These are phyloP conservation scores for Prolemur simus DNA, from an alignment of 2,113 vertebrate genomes.

Conservation along the genomic window DNA sequence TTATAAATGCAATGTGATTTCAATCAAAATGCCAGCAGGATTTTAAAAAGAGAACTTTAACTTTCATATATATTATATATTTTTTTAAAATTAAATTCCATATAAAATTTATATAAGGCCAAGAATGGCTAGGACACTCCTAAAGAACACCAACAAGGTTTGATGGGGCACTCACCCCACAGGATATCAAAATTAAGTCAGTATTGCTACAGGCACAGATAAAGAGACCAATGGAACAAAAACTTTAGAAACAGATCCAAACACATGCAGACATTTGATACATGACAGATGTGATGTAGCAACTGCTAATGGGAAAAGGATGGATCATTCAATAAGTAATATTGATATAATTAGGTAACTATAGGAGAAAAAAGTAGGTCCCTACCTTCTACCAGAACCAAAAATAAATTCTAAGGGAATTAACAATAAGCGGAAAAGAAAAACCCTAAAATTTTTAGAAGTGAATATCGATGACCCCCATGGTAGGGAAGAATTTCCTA, in stretches of 20 bases:
- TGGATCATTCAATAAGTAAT: not conserved
- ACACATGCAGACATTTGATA: not conserved
- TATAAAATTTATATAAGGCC: not conserved
- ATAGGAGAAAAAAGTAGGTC: not conserved
- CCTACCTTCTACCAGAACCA: not conserved
- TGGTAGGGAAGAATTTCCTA: not conserved
- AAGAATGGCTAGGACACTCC: not conserved
- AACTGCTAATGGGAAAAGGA: not conserved
- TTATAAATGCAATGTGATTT: slow-evolving; percentile 6
- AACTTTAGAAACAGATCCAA: not conserved
- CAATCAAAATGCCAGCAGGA: not conserved
- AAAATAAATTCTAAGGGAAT: not conserved
- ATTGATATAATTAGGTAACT: not conserved
- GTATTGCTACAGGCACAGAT: not conserved
- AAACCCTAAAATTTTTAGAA: not conserved
- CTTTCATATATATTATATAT: not conserved
- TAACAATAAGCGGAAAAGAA: not conserved
- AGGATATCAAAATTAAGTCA: not conserved
- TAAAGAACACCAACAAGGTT: not conserved
- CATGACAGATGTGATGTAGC: not conserved
- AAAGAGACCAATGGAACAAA: not conserved
- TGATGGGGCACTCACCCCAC: not conserved
- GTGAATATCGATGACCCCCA: not conserved
- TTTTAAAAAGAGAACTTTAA: not conserved
- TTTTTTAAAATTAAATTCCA: not conserved